Base-by-base conservation (phyloP, 2,113 vertebrate genomes). In the Podarcis raffonei region DNA sequence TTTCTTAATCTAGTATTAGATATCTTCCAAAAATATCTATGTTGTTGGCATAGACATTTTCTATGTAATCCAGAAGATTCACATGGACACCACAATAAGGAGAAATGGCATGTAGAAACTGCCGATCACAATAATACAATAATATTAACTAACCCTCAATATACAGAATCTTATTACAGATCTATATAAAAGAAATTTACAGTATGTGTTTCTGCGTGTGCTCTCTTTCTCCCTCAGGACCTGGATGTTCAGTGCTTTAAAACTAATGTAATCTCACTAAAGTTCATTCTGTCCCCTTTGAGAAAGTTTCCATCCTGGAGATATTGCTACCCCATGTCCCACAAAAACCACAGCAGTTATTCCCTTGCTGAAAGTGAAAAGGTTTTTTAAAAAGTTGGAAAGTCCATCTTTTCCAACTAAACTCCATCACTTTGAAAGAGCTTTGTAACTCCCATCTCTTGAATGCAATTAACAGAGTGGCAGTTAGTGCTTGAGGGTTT, bases 391-490 rank as follows among this genome's bases (percentile, higher is more conserved):
- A 48, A 48, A 48, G 42, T 48, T 53, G 9, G 48, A 42, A 72
- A 53, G 68, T n/a, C 83, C 68, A 23, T 39, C 25, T 68, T 74
- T 92, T 84, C 62, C 90, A 92, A 80, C 59, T 59, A 92, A 90
- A 0, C 22, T 20, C 37, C 80, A 91, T 79, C 68, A 85, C 65
- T 85, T 90, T 87, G 84, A 84, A 94, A 94, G 87, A 85, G 81
- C 81, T 93, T 92, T 89, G 85, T 92, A 87, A 81, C 86, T 71
- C 71, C 81, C 90, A 92, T 94, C 84, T 65, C 57, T 93, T 71
- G 68, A 18, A 86, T 27, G 84, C 92, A 92, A 94, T 77, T 85
- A 91, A 68, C 57, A 89, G 88, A 88, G 23, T 81, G 89, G 57
- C 53, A 68, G 77, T 27, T 72, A 20, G 87, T 83, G 42, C 11